Evolutionary conservation across 2,888 invertebrate species (phyloP).

Genomic region (Litoditis marina): DNA sequence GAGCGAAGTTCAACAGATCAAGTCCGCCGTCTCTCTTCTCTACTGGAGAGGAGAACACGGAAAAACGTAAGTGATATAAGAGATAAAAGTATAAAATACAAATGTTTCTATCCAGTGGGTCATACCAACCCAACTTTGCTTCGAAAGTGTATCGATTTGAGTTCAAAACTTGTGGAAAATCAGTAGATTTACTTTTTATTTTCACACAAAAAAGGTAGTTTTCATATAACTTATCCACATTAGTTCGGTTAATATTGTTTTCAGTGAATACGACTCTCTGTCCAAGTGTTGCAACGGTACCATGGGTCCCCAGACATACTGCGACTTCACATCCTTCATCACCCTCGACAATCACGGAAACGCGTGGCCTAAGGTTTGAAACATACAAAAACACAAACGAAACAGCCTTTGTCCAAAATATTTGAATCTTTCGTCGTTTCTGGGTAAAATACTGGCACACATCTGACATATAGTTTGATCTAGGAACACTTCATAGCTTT

Average conservation of each 20-base stretch:
- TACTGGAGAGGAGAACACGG: slow-evolving; percentile 48
- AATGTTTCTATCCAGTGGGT: too few species aligned
- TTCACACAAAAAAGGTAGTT: too few species aligned
- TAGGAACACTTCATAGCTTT: too few species aligned
- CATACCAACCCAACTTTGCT: too few species aligned
- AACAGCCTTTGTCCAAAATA: neutral
- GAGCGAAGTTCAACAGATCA: slow-evolving; percentile 47
- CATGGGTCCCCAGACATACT: slow-evolving; percentile 33
- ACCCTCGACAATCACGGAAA: slow-evolving; percentile 49
- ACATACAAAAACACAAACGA: neutral
- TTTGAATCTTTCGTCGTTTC: too few species aligned
- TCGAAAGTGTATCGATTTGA: too few species aligned
- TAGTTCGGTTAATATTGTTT: too few species aligned
- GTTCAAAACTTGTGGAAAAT: too few species aligned
- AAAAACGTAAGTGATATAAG: slow-evolving; percentile 26
- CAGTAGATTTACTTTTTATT: neutral
- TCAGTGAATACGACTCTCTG: slow-evolving; percentile 41
- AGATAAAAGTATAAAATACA: neutral
- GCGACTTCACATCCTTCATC: slow-evolving; percentile 42
- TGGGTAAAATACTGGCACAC: too few species aligned
- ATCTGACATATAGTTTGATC: too few species aligned
- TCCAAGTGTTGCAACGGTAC: slow-evolving; percentile 31
- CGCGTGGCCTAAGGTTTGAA: slow-evolving; percentile 30
- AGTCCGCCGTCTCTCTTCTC: slow-evolving; percentile 46
- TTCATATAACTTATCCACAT: too few species aligned